Percentiles rank a stretch among this genome's conserved stretches.
Evolutionary conservation across 2,888 invertebrate genomes (phyloP).

Genomic region (Erebia ligea): DNA sequence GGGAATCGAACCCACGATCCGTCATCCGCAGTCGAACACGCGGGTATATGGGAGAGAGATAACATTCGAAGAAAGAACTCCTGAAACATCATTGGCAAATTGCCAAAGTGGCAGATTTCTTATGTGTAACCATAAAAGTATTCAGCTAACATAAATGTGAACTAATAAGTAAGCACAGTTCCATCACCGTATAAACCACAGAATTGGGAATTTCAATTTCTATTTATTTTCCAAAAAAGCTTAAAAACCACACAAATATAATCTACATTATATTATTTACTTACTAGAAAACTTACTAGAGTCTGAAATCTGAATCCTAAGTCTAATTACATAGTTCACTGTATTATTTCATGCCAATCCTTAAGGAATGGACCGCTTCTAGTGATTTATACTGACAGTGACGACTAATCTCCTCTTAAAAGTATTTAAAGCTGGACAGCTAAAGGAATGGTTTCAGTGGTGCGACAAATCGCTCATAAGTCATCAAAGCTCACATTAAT

Average conservation of each 20-base stretch:
- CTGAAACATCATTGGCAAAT: background rate
- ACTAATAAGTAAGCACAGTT: background rate
- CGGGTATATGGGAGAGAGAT: background rate
- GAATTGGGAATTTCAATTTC: no score
- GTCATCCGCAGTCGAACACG: no score
- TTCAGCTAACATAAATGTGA: slow-evolving; percentile 12
- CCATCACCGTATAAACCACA: slow-evolving; percentile 22
- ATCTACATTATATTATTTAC: no score
- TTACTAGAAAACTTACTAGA: no score
- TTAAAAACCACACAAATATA: no score
- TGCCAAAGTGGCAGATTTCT: slow-evolving; percentile 1
- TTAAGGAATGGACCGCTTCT: no score
- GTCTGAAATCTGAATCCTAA: no score
- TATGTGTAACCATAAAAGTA: background rate
- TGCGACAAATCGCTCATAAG: slow-evolving; percentile 59
- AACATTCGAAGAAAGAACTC: background rate
- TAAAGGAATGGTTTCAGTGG: slow-evolving; percentile 36
- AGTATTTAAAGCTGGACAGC: slow-evolving; percentile 31
- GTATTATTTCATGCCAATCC: no score
- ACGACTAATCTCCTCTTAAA: slow-evolving; percentile 50
- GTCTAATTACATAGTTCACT: no score
- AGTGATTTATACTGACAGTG: slow-evolving; percentile 35
- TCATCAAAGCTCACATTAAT: slow-evolving; percentile 54
- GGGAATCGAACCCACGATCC: no score
- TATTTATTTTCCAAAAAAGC: no score